Percentiles rank a stretch among this genome's conserved stretches.
phyloP scores from a whole-genome alignment of 2,797 vertebrate species.

The Carduelis carduelis region DNA sequence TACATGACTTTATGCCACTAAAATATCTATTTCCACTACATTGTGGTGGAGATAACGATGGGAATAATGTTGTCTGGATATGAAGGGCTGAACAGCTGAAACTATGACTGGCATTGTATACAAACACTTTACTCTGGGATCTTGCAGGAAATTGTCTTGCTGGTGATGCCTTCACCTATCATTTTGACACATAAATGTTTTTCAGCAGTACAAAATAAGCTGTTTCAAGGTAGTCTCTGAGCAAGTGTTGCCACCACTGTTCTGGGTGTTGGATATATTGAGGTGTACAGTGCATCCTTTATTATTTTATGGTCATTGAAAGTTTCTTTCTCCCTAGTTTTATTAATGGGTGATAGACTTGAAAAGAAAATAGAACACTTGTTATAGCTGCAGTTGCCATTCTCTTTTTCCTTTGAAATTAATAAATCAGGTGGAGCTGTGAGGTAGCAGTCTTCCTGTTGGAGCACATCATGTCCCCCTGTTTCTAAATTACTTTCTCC shows the following conservation, averaged over 20 bases:
- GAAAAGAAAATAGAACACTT: background rate
- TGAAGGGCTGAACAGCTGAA: slow-evolving; percentile 23
- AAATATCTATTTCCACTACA: slow-evolving; percentile 43
- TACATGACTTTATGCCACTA: slow-evolving; percentile 28
- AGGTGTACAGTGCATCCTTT: background rate
- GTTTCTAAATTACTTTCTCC: slow-evolving; percentile 4
- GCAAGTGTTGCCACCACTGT: background rate
- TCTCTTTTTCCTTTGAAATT: background rate
- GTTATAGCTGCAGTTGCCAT: background rate
- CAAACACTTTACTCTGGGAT: background rate
- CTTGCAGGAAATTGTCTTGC: background rate
- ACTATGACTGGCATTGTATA: background rate
- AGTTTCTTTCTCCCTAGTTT: background rate
- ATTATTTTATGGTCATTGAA: background rate
- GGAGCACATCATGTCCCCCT: background rate
- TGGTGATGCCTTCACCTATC: background rate
- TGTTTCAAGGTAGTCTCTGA: background rate
- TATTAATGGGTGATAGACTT: background rate
- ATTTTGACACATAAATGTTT: background rate
- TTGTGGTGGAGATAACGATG: slow-evolving; percentile 35
- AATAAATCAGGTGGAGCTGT: background rate
- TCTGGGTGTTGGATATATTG: background rate
- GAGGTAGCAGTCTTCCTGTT: background rate
- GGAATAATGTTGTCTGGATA: slow-evolving; percentile 4
- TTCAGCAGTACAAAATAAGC: background rate